Evolutionary conservation across 1,140 invertebrate genomes (phyloP).

Genomic region (Drosophila bifasciata): DNA sequence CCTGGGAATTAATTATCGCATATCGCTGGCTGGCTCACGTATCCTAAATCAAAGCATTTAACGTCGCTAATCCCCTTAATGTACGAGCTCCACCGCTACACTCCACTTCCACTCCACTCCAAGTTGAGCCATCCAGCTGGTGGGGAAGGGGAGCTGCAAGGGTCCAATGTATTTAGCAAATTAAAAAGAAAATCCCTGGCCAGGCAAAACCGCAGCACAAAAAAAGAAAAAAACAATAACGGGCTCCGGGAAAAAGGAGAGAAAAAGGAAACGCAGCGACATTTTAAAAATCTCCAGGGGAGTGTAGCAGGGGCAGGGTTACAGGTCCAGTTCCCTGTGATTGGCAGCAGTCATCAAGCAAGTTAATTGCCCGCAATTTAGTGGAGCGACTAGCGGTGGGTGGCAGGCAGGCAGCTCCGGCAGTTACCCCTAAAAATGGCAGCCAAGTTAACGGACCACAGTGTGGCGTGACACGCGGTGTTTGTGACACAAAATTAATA

Average conservation of each 20-base stretch:
- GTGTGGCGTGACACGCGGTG: slow-evolving; percentile 31
- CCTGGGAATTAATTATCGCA: slow-evolving; percentile 73
- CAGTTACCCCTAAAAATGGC: slow-evolving; percentile 2
- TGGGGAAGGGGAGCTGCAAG: not conserved
- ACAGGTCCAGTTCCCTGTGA: slow-evolving; percentile 63
- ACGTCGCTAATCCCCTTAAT: slow-evolving; percentile 75
- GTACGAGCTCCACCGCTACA: slow-evolving; percentile 16
- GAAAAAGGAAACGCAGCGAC: slow-evolving; percentile 6
- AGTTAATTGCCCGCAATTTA: slow-evolving; percentile 82
- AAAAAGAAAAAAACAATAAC: slow-evolving; percentile 12
- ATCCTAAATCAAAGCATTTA: slow-evolving; percentile 81
- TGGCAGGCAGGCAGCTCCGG: slow-evolving; percentile 7
- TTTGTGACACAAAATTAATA: slow-evolving; percentile 41
- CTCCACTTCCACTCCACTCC: slow-evolving; percentile 8
- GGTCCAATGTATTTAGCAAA: slow-evolving; percentile 68
- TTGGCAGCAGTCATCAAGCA: slow-evolving; percentile 78
- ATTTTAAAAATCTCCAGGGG: slow-evolving; percentile 49
- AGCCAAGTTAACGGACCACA: slow-evolving; percentile 1
- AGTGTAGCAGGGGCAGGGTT: not conserved
- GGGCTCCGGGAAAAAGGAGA: not conserved
- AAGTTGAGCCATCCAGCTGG: slow-evolving; percentile 10
- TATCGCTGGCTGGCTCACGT: slow-evolving; percentile 69
- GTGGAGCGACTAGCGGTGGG: slow-evolving; percentile 33
- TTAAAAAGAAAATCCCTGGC: slow-evolving; percentile 69
- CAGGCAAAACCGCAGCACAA: slow-evolving; percentile 43